Percentiles rank a stretch among this genome's conserved stretches.
Evolutionary conservation across 2,888 invertebrate genomes (phyloP).

Genomic region (Callimorpha dominula): DNA sequence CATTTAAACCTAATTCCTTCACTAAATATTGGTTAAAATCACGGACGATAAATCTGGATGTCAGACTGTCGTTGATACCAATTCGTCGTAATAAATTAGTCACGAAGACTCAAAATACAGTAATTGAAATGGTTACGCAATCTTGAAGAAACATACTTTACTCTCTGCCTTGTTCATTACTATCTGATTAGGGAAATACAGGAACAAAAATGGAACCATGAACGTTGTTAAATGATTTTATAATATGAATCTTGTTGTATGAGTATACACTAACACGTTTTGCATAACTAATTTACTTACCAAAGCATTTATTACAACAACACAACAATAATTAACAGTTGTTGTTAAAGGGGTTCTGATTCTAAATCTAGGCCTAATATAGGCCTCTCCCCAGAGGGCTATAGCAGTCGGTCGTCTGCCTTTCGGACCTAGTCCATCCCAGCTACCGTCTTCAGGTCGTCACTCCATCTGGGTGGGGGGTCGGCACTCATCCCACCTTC

Average conservation of each 20-base stretch:
- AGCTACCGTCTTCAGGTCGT: too few species aligned
- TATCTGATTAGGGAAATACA: not conserved
- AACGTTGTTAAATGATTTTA: not conserved
- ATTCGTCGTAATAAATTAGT: not conserved
- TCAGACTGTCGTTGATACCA: not conserved
- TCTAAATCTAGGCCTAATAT: not conserved
- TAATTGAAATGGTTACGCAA: not conserved
- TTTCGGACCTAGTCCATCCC: too few species aligned
- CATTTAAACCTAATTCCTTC: not conserved
- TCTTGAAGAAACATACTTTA: not conserved
- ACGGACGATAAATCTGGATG: not conserved
- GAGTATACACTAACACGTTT: not conserved
- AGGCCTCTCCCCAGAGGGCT: too few species aligned
- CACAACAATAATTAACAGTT: too few species aligned
- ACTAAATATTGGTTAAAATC: not conserved
- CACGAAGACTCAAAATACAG: not conserved
- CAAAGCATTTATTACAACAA: too few species aligned
- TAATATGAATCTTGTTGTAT: not conserved
- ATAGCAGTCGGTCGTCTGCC: too few species aligned
- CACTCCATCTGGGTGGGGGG: too few species aligned
- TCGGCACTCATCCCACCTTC: too few species aligned
- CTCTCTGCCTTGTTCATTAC: not conserved
- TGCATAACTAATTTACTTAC: not conserved
- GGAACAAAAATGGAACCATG: not conserved
- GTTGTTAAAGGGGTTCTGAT: too few species aligned